phyloP scores from a whole-genome alignment of 2,888 invertebrate genomes.

The Lithosia quadra region DNA sequence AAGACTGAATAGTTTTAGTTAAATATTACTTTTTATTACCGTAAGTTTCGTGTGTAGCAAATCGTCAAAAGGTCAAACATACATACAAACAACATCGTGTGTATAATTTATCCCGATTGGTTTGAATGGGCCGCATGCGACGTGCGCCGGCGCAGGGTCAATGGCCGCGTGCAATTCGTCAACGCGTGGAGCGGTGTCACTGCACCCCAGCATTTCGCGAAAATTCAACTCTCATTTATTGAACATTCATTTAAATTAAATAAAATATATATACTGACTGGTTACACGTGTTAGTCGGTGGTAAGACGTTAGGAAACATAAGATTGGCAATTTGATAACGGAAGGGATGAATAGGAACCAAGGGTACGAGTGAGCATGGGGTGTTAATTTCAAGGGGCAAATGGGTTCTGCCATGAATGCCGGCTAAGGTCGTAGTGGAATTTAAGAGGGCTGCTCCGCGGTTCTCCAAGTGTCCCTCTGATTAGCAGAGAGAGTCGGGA shows the following conservation, averaged over 20 bases:
- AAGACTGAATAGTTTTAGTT: too few species aligned
- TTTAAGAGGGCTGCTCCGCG: too few species aligned
- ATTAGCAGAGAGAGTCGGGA: too few species aligned
- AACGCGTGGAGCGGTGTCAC: constrained; percentile 41
- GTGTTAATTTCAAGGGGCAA: too few species aligned
- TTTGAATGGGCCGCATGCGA: constrained; percentile 43
- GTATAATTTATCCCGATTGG: constrained; percentile 14
- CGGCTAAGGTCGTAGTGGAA: too few species aligned
- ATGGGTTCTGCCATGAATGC: too few species aligned
- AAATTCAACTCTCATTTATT: constrained; percentile 17
- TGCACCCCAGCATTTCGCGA: constrained; percentile 42
- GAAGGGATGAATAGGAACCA: too few species aligned
- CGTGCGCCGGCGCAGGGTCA: constrained; percentile 44
- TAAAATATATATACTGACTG: neutral
- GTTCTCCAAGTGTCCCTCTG: too few species aligned
- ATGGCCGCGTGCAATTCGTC: constrained; percentile 57
- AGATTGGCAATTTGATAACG: neutral
- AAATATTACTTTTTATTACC: too few species aligned
- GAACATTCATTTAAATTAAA: neutral
- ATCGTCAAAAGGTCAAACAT: constrained; percentile 7
- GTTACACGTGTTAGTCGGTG: neutral
- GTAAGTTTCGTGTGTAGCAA: neutral
- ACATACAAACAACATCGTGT: neutral
- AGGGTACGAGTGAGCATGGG: too few species aligned
- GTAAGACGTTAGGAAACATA: neutral